A percentile compares a stretch with the other conserved stretches of the same genome.
Conservation (phyloP, 2,888 invertebrate species). For the Salticus scenicus region DNA sequence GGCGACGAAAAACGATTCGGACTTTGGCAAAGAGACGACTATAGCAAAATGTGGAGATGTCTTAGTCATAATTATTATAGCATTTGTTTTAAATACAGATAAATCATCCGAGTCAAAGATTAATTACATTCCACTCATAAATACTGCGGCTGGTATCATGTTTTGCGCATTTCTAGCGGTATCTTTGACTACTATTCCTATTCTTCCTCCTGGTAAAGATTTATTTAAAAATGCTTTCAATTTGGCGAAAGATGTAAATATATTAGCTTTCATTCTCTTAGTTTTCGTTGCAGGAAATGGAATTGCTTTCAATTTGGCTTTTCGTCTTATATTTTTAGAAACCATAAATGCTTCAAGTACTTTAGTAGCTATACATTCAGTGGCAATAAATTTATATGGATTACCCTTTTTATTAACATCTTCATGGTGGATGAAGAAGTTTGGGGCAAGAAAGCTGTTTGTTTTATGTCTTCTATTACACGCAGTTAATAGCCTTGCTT, state of each 20-base stretch:
- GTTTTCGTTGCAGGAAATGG: constrained; percentile 88
- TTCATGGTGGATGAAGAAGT: constrained; percentile 86
- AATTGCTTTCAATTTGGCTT: constrained; percentile 92
- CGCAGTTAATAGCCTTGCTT: constrained; percentile 85
- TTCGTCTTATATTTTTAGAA: constrained; percentile 86
- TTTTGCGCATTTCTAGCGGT: too few species aligned
- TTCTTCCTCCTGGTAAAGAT: constrained; percentile 85
- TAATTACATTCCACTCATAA: too few species aligned
- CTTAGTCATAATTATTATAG: constrained; percentile 48
- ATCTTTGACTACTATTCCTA: too few species aligned
- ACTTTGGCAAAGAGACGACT: constrained; percentile 75
- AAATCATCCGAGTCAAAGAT: too few species aligned
- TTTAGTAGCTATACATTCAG: constrained; percentile 86
- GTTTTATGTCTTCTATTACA: constrained; percentile 89
- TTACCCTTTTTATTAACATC: constrained; percentile 89
- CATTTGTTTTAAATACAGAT: too few species aligned
- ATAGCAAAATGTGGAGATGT: constrained; percentile 76
- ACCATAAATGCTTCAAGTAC: constrained; percentile 90
- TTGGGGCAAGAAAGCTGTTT: constrained; percentile 89
- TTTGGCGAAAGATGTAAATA: constrained; percentile 85
- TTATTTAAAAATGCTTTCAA: constrained; percentile 84
- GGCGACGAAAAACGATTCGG: constrained; percentile 82
- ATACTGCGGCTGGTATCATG: too few species aligned
- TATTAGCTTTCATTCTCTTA: constrained; percentile 86
- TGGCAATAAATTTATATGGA: constrained; percentile 88